These are phyloP conservation scores for Lepisosteus osseus DNA, from an alignment of 2,113 vertebrate genomes.

Conservation along the genomic window DNA sequence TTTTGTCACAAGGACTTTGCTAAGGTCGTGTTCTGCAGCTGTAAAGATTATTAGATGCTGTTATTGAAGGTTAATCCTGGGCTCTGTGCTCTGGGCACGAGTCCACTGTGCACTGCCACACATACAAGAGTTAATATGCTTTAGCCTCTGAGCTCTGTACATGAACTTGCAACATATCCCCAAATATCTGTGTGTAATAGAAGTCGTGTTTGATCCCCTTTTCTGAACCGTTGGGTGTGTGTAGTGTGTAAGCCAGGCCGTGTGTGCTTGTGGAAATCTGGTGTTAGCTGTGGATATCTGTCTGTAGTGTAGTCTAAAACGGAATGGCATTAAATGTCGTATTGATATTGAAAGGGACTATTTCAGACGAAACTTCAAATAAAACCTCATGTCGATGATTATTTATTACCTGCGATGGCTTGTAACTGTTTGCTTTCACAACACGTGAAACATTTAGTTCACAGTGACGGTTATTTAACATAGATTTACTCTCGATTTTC, in stretches of 20 bases:
- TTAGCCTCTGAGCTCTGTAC: slow-evolving; percentile 17
- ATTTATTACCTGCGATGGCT: too few relatives aligned
- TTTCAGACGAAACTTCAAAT: too few relatives aligned
- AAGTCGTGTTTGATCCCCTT: slow-evolving; percentile 30
- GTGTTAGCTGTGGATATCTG: slow-evolving; percentile 72
- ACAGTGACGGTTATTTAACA: too few relatives aligned
- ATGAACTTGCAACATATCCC: not conserved
- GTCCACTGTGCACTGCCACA: not conserved
- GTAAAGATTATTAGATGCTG: not conserved
- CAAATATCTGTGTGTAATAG: not conserved
- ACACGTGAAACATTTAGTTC: too few relatives aligned
- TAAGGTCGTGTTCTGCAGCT: not conserved
- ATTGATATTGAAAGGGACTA: too few relatives aligned
- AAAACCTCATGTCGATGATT: too few relatives aligned
- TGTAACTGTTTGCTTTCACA: too few relatives aligned
- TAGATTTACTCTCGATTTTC: too few relatives aligned
- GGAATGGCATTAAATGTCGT: slow-evolving; percentile 16
- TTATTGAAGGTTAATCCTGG: not conserved
- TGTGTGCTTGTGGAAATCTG: slow-evolving; percentile 61
- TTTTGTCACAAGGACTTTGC: not conserved
- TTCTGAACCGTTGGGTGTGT: slow-evolving; percentile 53
- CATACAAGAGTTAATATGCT: slow-evolving; percentile 7
- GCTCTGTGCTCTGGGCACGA: not conserved
- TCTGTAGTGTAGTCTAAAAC: slow-evolving; percentile 57
- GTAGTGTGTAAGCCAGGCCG: slow-evolving; percentile 51